Percentiles rank a stretch among this genome's conserved stretches.
Evolutionary conservation across 2,113 vertebrate genomes (phyloP).

Genomic region (Synodontis membranacea): DNA sequence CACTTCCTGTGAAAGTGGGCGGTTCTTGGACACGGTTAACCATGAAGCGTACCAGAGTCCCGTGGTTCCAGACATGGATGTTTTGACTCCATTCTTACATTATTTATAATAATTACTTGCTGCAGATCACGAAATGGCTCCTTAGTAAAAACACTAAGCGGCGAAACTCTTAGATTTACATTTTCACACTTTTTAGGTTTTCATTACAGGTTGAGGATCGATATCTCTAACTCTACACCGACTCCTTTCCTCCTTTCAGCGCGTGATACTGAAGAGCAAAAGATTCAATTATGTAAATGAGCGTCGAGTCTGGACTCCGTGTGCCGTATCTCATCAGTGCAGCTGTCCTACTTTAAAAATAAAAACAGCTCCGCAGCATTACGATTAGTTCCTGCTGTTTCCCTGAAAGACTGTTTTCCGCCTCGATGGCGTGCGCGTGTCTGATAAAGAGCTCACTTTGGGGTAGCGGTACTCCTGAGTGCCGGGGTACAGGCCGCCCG

Average conservation of each 20-base stretch:
- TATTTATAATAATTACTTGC: no score
- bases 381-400: background rate
- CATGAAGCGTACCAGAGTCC: background rate
- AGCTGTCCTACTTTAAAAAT: background rate
- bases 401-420: background rate
- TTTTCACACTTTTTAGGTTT: no score
- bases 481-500: slow-evolving; percentile 80
- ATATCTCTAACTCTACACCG: background rate
- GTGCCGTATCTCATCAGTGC: background rate
- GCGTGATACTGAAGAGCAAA: background rate
- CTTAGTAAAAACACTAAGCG: no score
- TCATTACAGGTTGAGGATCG: background rate
- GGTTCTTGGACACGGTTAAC: background rate
- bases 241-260: no score
- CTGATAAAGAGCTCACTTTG: slow-evolving; percentile 75
- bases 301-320: background rate
- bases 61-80: no score
- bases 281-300: background rate
- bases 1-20: background rate
- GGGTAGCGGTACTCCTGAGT: slow-evolving; percentile 88
- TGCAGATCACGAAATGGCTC: no score
- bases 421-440: no score
- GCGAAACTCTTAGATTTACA: background rate
- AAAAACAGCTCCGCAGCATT: background rate
- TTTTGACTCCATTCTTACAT: no score